Evolutionary conservation across 2,888 invertebrate genomes (phyloP).

Genomic region (Platypus cylindrus): DNA sequence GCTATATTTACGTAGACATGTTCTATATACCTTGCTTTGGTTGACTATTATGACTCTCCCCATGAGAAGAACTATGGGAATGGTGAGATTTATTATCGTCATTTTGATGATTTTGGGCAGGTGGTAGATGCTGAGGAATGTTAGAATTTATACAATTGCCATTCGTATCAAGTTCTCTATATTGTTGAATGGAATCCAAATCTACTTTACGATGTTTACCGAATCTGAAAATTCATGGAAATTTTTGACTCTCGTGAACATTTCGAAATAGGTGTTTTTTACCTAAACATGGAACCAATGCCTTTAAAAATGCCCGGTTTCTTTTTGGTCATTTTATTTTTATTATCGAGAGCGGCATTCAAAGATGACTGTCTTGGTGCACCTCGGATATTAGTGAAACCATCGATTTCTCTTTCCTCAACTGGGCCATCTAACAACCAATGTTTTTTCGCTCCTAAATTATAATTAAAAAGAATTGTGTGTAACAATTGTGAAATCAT

Average conservation of each 20-base stretch:
- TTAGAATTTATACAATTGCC: too few species aligned
- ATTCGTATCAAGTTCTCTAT: slow-evolving; percentile 30
- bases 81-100: slow-evolving; percentile 22
- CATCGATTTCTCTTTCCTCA: slow-evolving; percentile 42
- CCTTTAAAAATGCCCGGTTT: slow-evolving; percentile 71
- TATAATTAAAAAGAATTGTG: background rate
- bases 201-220: slow-evolving; percentile 51
- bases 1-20: too few species aligned
- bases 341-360: slow-evolving; percentile 48
- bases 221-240: slow-evolving; percentile 37
- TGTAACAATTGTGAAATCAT: background rate
- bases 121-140: slow-evolving; percentile 18
- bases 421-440: slow-evolving; percentile 67
- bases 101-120: slow-evolving; percentile 30
- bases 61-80: slow-evolving; percentile 9
- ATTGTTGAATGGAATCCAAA: slow-evolving; percentile 25
- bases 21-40: slow-evolving; percentile 35
- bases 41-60: slow-evolving; percentile 22
- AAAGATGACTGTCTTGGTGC: slow-evolving; percentile 70
- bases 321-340: slow-evolving; percentile 43
- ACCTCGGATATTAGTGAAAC: slow-evolving; percentile 51
- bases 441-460: slow-evolving; percentile 55
- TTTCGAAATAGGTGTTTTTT: too few species aligned
- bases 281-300: slow-evolving; percentile 66
- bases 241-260: too few species aligned